Evolutionary conservation across 2,797 vertebrate species (phyloP).

Genomic region (Characodon lateralis): DNA sequence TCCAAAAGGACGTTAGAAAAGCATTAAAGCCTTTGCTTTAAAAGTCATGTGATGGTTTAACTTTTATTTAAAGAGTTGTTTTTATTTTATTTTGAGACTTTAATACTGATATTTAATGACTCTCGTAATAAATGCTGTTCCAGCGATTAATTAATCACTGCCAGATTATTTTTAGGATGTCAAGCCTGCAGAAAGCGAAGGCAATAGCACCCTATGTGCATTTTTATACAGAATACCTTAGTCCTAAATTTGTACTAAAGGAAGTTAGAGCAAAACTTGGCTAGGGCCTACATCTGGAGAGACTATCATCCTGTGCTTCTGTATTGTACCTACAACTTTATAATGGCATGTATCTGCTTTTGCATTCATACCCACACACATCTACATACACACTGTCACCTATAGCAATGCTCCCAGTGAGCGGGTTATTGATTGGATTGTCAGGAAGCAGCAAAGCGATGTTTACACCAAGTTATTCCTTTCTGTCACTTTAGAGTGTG

Average conservation of each 20-base stretch:
- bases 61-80: too few relatives aligned
- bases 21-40: too few relatives aligned
- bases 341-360: not conserved
- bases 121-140: too few relatives aligned
- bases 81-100: too few relatives aligned
- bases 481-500: conserved; percentile 15
- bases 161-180: too few relatives aligned
- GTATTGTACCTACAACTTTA: not conserved
- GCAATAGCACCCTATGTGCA: too few relatives aligned
- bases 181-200: too few relatives aligned
- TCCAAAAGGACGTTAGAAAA: too few relatives aligned
- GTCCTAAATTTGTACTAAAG: not conserved
- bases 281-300: not conserved
- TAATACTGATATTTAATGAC: too few relatives aligned
- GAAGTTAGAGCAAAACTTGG: not conserved
- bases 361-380: not conserved
- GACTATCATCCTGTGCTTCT: not conserved
- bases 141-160: too few relatives aligned
- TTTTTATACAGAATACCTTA: too few relatives aligned
- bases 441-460: conserved; percentile 16
- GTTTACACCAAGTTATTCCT: conserved; percentile 9
- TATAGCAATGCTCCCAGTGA: not conserved
- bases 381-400: not conserved
- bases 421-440: not conserved
- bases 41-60: too few relatives aligned